These are phyloP conservation scores for Pinctada fucata DNA, from an alignment of 2,888 invertebrate genomes.

Conservation along the genomic window DNA sequence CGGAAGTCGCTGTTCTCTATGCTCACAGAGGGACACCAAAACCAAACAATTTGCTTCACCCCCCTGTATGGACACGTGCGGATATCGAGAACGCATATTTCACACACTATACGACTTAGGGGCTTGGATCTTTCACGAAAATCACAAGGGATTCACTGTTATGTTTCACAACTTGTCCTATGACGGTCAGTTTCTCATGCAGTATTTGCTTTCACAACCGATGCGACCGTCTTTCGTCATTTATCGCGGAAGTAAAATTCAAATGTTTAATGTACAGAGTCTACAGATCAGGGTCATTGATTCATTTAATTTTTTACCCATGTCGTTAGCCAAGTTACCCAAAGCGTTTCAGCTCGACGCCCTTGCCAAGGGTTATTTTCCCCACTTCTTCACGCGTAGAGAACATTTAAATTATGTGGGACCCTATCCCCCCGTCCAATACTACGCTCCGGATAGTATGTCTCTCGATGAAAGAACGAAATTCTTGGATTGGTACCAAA, in stretches of 20 bases:
- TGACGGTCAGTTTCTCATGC: too few relatives aligned
- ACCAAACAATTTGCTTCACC: neutral
- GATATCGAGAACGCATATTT: slow-evolving; percentile 39
- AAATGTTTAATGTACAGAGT: slow-evolving; percentile 19
- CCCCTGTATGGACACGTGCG: slow-evolving; percentile 34
- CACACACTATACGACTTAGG: slow-evolving; percentile 34
- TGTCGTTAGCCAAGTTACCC: slow-evolving; percentile 42
- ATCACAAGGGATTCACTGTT: too few relatives aligned
- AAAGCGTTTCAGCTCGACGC: slow-evolving; percentile 42
- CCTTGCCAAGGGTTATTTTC: slow-evolving; percentile 50
- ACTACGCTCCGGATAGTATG: slow-evolving; percentile 35
- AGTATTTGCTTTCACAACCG: slow-evolving; percentile 31
- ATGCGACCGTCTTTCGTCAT: slow-evolving; percentile 32
- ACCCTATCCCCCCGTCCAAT: slow-evolving; percentile 37
- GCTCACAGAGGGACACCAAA: slow-evolving; percentile 1
- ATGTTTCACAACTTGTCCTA: too few relatives aligned
- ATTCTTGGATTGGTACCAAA: slow-evolving; percentile 41
- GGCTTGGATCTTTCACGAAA: slow-evolving; percentile 35
- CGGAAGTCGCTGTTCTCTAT: slow-evolving; percentile 22
- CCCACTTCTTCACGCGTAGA: slow-evolving; percentile 41
- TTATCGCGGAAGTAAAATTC: slow-evolving; percentile 40
- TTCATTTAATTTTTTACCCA: slow-evolving; percentile 30
- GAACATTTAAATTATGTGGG: slow-evolving; percentile 47
- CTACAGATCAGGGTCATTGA: too few relatives aligned
- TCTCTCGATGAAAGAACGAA: neutral